Conservation (phyloP, 2,888 invertebrate genomes). For the Didymodactylos carnosus region DNA sequence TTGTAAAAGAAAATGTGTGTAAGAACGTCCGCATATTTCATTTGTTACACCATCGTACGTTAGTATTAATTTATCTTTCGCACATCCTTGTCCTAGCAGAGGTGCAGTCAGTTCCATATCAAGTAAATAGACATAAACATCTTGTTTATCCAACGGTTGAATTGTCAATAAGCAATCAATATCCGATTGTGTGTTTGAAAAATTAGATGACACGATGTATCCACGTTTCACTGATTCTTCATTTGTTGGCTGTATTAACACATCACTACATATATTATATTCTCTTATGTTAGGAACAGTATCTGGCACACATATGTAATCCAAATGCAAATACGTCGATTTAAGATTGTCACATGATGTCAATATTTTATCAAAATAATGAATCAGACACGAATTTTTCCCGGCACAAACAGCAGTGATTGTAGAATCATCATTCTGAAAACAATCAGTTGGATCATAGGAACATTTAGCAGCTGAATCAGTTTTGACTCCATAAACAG, state of each 20-base stretch:
- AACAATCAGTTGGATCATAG: background rate
- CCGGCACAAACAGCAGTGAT: background rate
- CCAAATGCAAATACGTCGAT: constrained; percentile 1
- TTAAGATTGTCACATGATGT: background rate
- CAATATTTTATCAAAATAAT: background rate
- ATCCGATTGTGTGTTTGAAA: background rate
- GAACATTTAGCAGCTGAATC: background rate
- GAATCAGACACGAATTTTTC: background rate
- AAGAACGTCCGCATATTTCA: background rate
- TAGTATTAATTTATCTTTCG: background rate
- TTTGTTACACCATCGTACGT: background rate
- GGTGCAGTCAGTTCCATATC: background rate
- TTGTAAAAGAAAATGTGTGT: background rate
- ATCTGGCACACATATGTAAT: constrained; percentile 6
- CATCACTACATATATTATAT: constrained; percentile 1
- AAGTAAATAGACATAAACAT: constrained; percentile 6
- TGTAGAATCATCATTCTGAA: background rate
- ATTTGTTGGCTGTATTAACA: background rate
- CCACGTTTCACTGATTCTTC: background rate
- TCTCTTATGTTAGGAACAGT: background rate
- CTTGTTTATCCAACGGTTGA: background rate
- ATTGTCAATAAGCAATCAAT: constrained; percentile 3
- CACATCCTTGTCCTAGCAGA: background rate
- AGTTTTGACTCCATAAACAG: background rate
- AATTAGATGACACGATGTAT: constrained; percentile 3